Base-by-base conservation (phyloP, 2,797 vertebrate species). In the Rachycentron canadum region DNA sequence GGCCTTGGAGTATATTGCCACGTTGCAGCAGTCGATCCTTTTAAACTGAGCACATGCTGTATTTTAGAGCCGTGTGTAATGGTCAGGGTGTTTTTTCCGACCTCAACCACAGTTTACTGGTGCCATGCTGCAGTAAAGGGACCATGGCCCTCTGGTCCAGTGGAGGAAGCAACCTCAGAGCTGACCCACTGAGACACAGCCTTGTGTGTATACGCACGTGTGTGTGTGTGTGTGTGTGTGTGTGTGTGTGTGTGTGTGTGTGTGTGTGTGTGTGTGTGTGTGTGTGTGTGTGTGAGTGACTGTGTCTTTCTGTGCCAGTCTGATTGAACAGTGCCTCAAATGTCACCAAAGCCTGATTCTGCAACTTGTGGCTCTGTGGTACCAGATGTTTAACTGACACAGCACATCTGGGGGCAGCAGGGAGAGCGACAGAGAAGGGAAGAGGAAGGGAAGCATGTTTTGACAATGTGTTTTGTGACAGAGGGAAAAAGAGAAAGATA, bases 21-120 rank as follows among this genome's bases (percentile, higher is more conserved):
- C 94, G 91, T 94, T 76, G 93, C 90, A 93, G 83, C 67, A 76
- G 82, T 0, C 0, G 82, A 84, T 83, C 62, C 86, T 78, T 79
- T 78, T 85, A 84, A 91, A 93, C 76, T 84, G 74, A 81, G 81
- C 34, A 45, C 62, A 74, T 82, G 82, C 69, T 76, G 69, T 90
- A 90, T 91, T 93, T 91, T 87, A 81, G 81, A 89, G 65, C 66
- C 52, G 23, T 81, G 86, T 2, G 70, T 78, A 75, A 88, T 86
- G 69, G 85, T 88, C 84, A 83, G 86, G 72, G 52, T 81, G 85
- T 81, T n/a, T n/a, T n/a, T n/a, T 84, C 75, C 84, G 86, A 93
- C 89, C 87, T 87, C 88, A 91, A 85, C 90, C 91, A 85, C 89
- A 88, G 63, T 69, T 77, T 56, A 43, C 53, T 75, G 76, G 50